Percentiles rank a stretch among this genome's conserved stretches.
Conservation (phyloP, 2,797 vertebrate species). For the Kryptopterus vitreolus region DNA sequence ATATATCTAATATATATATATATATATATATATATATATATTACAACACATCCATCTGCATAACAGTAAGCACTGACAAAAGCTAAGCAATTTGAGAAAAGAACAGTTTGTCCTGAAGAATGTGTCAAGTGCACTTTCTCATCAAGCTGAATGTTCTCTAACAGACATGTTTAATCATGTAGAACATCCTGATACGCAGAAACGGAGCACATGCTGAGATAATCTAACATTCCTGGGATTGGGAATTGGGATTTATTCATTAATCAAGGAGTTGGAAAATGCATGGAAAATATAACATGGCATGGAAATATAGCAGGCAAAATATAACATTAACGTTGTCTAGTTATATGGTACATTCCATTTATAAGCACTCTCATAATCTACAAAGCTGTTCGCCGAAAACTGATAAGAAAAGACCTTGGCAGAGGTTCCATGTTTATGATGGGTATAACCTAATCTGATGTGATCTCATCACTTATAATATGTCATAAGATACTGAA, state of each 20-base stretch:
- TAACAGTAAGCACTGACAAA: background rate
- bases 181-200: background rate
- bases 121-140: background rate
- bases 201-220: background rate
- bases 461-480: background rate
- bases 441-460: background rate
- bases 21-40: too few species aligned
- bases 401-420: too few species aligned
- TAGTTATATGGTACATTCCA: background rate
- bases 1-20: too few species aligned
- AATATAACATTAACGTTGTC: too few species aligned
- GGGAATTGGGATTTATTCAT: background rate
- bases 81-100: background rate
- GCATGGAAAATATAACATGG: background rate
- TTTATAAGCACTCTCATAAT: background rate
- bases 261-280: background rate
- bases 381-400: too few species aligned
- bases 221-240: background rate
- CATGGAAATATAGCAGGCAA: too few species aligned
- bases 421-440: background rate
- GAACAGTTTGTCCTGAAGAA: background rate
- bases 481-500: too few species aligned
- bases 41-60: background rate
- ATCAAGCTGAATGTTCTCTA: background rate
- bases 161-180: slow-evolving; percentile 14